Conservation (phyloP, 2,888 invertebrate species). For the Serripes groenlandicus region DNA sequence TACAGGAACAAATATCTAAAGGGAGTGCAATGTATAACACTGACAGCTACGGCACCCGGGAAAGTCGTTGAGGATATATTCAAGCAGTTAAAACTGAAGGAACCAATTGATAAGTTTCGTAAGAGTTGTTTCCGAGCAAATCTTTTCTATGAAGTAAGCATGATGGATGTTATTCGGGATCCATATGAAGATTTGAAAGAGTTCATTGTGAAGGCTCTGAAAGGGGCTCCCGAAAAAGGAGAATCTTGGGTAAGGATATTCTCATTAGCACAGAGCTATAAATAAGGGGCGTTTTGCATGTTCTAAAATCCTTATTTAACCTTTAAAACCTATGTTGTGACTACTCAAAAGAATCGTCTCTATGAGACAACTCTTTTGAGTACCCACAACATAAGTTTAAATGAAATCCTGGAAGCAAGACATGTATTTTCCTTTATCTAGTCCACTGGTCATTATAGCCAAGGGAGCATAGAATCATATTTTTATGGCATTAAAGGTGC, state of each 20-base stretch:
- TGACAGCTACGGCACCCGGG: conserved; percentile 96
- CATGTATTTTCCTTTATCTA: too few species aligned
- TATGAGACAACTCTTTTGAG: too few species aligned
- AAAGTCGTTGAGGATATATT: conserved; percentile 87
- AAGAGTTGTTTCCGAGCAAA: conserved; percentile 92
- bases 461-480: too few species aligned
- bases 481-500: too few species aligned
- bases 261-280: too few species aligned
- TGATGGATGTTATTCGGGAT: conserved; percentile 93
- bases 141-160: conserved; percentile 97
- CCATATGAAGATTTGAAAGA: conserved; percentile 92
- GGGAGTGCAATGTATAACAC: conserved; percentile 93
- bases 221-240: conserved; percentile 67
- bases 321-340: too few species aligned
- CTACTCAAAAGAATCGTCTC: too few species aligned
- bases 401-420: too few species aligned
- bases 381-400: too few species aligned
- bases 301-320: too few species aligned
- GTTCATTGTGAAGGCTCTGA: conserved; percentile 81
- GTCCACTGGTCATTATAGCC: too few species aligned
- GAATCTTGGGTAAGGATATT: conserved; percentile 76
- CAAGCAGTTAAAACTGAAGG: conserved; percentile 90
- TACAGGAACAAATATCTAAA: conserved; percentile 88
- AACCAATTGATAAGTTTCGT: conserved; percentile 92
- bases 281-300: too few species aligned